Conservation (phyloP, 2,113 vertebrate species). For the Notothenia coriiceps region DNA sequence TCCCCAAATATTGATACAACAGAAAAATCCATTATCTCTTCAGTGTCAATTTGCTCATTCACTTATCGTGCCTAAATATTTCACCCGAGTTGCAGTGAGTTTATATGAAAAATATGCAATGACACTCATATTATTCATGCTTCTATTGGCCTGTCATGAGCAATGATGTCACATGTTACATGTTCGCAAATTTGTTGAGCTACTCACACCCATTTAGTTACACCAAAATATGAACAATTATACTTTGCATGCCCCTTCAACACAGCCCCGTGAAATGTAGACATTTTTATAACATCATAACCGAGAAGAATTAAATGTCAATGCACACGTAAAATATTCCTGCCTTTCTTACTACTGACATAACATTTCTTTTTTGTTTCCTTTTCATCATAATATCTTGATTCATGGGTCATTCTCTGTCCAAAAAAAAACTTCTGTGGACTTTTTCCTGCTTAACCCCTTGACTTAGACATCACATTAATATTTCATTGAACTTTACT, state of each 20-base stretch:
- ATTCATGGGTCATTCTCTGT: not conserved
- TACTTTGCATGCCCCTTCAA: constrained; percentile 1
- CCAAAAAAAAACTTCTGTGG: constrained; percentile 59
- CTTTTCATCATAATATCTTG: not conserved
- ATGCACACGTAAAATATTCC: not conserved
- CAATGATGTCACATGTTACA: constrained; percentile 52
- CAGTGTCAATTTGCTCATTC: constrained; percentile 62
- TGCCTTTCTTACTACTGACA: not conserved
- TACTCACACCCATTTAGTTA: constrained; percentile 34
- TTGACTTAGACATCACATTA: constrained; percentile 80
- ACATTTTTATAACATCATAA: not conserved
- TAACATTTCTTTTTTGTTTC: not conserved
- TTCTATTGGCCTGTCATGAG: constrained; percentile 16
- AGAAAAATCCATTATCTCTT: constrained; percentile 63
- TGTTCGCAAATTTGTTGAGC: constrained; percentile 18
- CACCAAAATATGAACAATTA: constrained; percentile 41
- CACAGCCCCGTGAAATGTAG: not conserved
- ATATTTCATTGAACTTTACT: constrained; percentile 88
- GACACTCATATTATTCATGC: constrained; percentile 8
- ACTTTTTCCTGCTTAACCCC: constrained; percentile 64
- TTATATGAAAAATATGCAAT: constrained; percentile 45
- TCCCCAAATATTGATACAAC: constrained; percentile 72
- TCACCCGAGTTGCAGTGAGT: constrained; percentile 27
- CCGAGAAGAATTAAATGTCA: not conserved
- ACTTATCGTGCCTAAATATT: constrained; percentile 35